Evolutionary conservation across 2,888 invertebrate species (phyloP).

Genomic region (Metalampra italica): DNA sequence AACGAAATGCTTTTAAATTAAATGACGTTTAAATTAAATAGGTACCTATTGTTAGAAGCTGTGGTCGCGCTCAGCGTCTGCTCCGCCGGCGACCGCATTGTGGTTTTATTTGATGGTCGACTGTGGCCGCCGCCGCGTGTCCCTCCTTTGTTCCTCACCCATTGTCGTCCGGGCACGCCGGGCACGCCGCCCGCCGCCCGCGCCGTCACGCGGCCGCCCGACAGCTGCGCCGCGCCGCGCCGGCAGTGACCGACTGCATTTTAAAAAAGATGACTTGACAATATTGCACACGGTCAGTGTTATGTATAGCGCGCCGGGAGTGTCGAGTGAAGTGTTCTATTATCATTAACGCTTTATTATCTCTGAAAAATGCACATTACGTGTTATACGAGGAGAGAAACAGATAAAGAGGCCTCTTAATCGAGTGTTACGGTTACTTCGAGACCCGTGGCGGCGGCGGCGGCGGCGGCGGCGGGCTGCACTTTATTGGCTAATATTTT

Average conservation of each 20-base stretch:
- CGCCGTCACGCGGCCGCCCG: neutral
- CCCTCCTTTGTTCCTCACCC: neutral
- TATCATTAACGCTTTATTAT: neutral
- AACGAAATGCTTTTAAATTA: too few species aligned
- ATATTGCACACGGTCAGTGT: too few species aligned
- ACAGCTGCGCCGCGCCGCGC: neutral
- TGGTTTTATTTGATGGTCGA: neutral
- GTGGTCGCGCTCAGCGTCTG: too few species aligned
- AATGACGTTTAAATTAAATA: too few species aligned
- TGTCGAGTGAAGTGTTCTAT: too few species aligned
- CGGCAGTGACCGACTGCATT: too few species aligned
- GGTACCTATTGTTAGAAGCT: too few species aligned
- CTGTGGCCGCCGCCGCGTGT: neutral
- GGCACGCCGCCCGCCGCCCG: neutral
- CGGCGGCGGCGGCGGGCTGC: neutral
- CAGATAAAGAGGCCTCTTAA: neutral
- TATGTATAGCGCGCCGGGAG: too few species aligned
- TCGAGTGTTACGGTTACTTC: neutral
- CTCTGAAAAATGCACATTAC: neutral
- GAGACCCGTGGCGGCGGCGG: neutral
- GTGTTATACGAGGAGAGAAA: neutral
- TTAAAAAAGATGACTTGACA: too few species aligned
- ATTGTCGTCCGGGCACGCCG: neutral
- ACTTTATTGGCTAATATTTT: slow-evolving; percentile 22
- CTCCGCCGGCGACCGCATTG: neutral